A percentile compares a stretch with the other conserved stretches of the same genome.
Evolutionary conservation across 2,113 vertebrate genomes (phyloP).

Genomic region (Peromyscus californicus): DNA sequence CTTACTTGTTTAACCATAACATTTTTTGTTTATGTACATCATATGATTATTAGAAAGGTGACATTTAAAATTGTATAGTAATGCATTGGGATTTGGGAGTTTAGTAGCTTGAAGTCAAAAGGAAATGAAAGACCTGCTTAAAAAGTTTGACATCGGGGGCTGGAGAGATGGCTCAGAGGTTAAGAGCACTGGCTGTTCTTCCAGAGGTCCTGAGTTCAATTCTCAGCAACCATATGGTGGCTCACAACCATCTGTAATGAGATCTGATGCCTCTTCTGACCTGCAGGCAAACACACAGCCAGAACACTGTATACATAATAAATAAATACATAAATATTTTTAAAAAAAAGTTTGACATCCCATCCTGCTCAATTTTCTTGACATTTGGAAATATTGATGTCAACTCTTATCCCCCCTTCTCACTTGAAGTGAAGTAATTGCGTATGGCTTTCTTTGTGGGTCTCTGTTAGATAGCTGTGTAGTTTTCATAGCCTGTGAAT

Average conservation of each 20-base stretch:
- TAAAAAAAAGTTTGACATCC: not conserved
- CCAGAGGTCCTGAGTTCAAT: too few species aligned
- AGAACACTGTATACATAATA: too few species aligned
- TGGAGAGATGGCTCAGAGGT: too few species aligned
- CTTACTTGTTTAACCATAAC: not conserved
- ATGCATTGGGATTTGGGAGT: not conserved
- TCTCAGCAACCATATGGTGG: too few species aligned
- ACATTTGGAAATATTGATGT: not conserved
- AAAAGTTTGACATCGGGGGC: not conserved
- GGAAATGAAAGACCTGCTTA: not conserved
- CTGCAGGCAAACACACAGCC: too few species aligned
- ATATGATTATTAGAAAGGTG: not conserved
- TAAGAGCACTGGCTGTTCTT: too few species aligned
- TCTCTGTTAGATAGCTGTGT: not conserved
- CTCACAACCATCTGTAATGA: too few species aligned
- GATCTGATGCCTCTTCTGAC: too few species aligned
- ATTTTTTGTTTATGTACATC: not conserved
- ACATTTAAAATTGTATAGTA: constrained; percentile 2
- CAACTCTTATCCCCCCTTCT: not conserved
- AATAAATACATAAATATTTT: too few species aligned
- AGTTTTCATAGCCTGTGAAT: not conserved
- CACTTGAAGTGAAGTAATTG: not conserved
- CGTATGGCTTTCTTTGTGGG: not conserved
- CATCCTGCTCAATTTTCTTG: constrained; percentile 13
- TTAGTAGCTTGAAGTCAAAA: constrained; percentile 20